Evolutionary conservation across 2,113 vertebrate species (phyloP).

Genomic region (Engraulis encrasicolus): DNA sequence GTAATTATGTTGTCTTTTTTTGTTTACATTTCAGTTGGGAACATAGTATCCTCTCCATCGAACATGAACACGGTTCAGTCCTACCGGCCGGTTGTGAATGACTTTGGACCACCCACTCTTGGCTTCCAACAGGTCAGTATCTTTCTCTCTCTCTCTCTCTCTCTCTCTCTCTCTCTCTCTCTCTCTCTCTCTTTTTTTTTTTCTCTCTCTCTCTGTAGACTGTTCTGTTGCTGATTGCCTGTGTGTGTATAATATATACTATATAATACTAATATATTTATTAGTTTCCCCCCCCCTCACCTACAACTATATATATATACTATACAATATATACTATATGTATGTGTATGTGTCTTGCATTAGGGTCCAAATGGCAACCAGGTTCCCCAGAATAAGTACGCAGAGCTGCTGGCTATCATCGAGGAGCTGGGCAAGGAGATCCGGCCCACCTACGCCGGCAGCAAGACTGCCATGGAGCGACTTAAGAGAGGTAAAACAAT

Average conservation of each 20-base stretch:
- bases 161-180: constrained; percentile 5
- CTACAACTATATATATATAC: too few relatives aligned
- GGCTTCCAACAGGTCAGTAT: constrained; percentile 89
- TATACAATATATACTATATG: too few relatives aligned
- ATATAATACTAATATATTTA: too few relatives aligned
- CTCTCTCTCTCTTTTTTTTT: not conserved
- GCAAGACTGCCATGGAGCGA: constrained; percentile 98
- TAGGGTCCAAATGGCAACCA: constrained; percentile 90
- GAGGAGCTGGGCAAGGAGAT: constrained; percentile 98
- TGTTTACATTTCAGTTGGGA: constrained; percentile 75
- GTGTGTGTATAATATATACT: too few relatives aligned
- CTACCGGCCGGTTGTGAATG: constrained; percentile 92
- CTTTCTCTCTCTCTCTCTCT: not conserved
- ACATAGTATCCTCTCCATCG: constrained; percentile 86
- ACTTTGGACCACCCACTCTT: constrained; percentile 94
- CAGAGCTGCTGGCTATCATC: constrained; percentile 96
- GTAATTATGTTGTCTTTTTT: not conserved
- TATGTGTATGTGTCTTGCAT: not conserved
- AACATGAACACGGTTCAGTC: constrained; percentile 89
- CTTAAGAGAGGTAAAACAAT: constrained; percentile 94
- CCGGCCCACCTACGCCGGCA: constrained; percentile 94
- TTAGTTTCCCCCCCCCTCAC: too few relatives aligned
- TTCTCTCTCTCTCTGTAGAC: not conserved
- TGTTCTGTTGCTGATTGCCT: too few relatives aligned
- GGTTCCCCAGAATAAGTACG: constrained; percentile 97